These are phyloP conservation scores for Cinclus mexicanus DNA, from an alignment of 2,113 vertebrate species.

Conservation along the genomic window DNA sequence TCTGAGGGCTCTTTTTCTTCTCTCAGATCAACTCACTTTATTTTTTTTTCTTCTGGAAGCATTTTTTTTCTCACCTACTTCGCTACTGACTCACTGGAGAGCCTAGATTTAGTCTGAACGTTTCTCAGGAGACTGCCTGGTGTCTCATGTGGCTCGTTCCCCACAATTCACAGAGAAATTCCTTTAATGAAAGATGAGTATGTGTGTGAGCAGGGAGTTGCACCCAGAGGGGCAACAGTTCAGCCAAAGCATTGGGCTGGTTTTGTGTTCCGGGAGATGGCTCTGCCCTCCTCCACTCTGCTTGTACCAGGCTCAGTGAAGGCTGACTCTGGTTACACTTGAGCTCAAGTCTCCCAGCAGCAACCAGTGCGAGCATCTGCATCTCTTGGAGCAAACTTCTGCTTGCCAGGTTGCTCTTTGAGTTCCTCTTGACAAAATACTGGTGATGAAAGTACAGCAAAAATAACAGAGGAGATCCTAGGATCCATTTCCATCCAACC, in stretches of 20 bases:
- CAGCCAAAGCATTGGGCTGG: neutral
- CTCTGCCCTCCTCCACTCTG: neutral
- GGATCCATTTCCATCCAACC: neutral
- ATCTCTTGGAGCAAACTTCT: neutral
- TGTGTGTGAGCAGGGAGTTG: neutral
- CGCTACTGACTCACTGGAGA: slow-evolving; percentile 45
- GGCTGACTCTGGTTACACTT: neutral
- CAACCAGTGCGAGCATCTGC: neutral
- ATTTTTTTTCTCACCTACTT: neutral
- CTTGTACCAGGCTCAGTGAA: neutral
- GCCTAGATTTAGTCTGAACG: neutral
- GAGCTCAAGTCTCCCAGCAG: neutral
- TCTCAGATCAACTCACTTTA: neutral
- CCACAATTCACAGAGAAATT: neutral
- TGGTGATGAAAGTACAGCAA: neutral
- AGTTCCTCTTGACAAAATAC: neutral
- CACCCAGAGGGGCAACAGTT: neutral
- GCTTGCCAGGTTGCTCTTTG: neutral
- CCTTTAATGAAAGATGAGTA: neutral
- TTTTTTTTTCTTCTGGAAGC: neutral
- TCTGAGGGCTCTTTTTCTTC: slow-evolving; percentile 3
- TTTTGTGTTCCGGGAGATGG: neutral
- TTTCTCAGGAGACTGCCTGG: slow-evolving; percentile 26
- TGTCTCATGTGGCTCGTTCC: neutral
- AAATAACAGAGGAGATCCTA: neutral